Evolutionary conservation across 2,113 vertebrate species (phyloP), one percentile per base, ranked within the genome.

Genomic region (Cryptotis parvus): DNA sequence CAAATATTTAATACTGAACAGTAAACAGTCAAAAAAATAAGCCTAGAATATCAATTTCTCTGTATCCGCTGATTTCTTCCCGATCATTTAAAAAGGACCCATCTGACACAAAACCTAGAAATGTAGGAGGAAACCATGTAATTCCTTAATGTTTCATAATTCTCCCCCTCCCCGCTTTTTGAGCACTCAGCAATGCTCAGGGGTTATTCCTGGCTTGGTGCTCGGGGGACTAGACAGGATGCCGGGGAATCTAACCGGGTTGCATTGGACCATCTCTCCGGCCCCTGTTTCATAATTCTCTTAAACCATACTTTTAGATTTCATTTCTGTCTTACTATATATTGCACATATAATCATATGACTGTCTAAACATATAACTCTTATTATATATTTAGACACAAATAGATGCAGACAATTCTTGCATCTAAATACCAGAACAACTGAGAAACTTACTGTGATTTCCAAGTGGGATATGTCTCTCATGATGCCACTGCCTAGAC

Each of bases 391-490:
- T 26, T 35, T 33, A 65, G 73, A 12, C 9, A 73, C 61, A 88
- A 66, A 14, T 86, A 52, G 10, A 69, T 35, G 8, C 27, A 92
- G 20, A 69, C 33, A 16, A 84, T 72, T 77, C 37, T 29, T 27
- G 22, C 26, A 80, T 9, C 72, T 27, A 70, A 37, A 55, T 35
- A 58, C 55, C 55, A 58, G 55, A 22, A 20, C 55, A 58, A 58
- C 24, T 58, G 24, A 58, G 6, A 58, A 58, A 96, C 98, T 97
- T 98, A 99, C 99, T 90, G 98, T 99, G 94, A 99, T 98, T 97
- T 99, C 99, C 33, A 99, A 96, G 94, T 99, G 98, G 43, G 98
- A 98, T 26, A 99, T 98, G 90, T 99, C 98, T 96, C 99, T 98
- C 84, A 98, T 94, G 94, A 98, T 97, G 58, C 99, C 98, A 45